Evolutionary conservation across 2,797 vertebrate genomes (phyloP).

Genomic region (Dryobates pubescens): DNA sequence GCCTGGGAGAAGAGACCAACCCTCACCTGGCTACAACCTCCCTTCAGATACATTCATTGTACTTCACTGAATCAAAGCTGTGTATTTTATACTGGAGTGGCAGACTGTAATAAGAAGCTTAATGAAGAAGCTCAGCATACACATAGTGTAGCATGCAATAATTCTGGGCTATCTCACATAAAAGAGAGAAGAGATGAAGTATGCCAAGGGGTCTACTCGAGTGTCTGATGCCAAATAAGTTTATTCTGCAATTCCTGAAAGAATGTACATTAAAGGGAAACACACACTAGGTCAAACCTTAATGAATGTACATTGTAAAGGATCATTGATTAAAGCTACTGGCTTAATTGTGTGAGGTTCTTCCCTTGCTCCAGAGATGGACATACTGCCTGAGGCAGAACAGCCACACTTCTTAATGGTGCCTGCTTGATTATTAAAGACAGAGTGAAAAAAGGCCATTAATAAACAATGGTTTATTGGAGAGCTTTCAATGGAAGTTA

Average conservation of each 20-base stretch:
- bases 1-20: no score
- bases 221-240: not conserved
- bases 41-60: not conserved
- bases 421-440: constrained; percentile 33
- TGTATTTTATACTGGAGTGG: not conserved
- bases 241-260: not conserved
- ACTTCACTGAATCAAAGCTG: not conserved
- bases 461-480: constrained; percentile 20
- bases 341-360: not conserved
- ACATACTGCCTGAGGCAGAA: not conserved
- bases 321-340: not conserved
- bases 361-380: not conserved
- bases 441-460: not conserved
- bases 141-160: not conserved
- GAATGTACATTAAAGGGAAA: not conserved
- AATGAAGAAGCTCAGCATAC: not conserved
- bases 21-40: no score
- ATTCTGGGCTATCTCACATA: not conserved
- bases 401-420: not conserved
- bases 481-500: constrained; percentile 9
- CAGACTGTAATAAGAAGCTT: not conserved
- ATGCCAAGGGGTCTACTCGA: not conserved
- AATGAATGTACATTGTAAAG: not conserved
- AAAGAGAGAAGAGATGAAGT: not conserved
- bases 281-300: not conserved